Base-by-base conservation (phyloP, 1,140 invertebrate species). In the Lasioglossum albipes region DNA sequence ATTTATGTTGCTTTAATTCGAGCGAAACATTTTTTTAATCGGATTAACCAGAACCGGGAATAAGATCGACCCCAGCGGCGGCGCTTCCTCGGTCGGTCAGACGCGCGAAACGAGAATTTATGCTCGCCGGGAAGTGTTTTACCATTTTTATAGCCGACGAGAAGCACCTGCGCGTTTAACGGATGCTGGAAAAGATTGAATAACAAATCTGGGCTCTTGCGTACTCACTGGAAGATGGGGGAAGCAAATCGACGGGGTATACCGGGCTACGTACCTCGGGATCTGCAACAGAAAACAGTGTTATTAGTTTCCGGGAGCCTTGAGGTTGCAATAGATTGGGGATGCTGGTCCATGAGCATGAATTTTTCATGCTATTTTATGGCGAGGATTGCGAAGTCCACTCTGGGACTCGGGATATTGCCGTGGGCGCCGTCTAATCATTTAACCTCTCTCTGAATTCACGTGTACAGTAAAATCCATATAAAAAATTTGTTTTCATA, bases 101-200 rank as follows among this genome's bases (percentile, higher is more conserved):
- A 66, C 70, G 57, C 77, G 59, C 27, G 52, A 66, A 74, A 73
- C 62, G 77, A 52, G 77, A 45, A 79, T 79, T 79, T 79, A 79
- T 74, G 70, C 42, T n/a, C 2, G n/a, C 22, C 9, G 3, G n/a
- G 31, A 54, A 66, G 77, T 79, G 70, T 79, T 79, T 79, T 57
- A 79, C 61, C 77, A 66, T 74, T 74, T 79, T 79, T 74, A 74
- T 74, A 66, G 70, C 49, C 45, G 7, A 12, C 20, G 31, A 54
- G 76, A 65, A 79, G 62, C 77, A 79, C 22, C 61, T 66, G 61
- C 49, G 36, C 70, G 18, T 57, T 74, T 79, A 79, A 74, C 77
- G 22, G 20, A 72, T 22, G n/a, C 59, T 18, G n/a, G 45, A 10
- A 27, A 68, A 74, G 77, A 79, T 79, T 79, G 70, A 66, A 73